Conservation (phyloP, 2,888 invertebrate genomes). For the Rhodophaea formosa region DNA sequence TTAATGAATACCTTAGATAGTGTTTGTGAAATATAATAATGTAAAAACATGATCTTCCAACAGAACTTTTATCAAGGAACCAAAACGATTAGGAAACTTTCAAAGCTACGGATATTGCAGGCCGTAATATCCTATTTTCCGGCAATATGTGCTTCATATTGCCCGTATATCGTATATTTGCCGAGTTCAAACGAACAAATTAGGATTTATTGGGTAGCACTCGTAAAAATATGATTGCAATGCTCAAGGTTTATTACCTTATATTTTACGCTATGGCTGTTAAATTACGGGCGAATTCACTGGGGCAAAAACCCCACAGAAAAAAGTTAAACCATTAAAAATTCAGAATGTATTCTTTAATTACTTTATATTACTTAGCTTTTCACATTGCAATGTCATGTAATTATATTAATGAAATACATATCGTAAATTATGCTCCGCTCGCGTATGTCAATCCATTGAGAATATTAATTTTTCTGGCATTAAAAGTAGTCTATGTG, state of each 20-base stretch:
- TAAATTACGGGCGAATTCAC: not conserved
- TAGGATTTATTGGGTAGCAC: not conserved
- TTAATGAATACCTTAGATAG: no score
- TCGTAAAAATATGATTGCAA: constrained; percentile 10
- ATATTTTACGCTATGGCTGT: not conserved
- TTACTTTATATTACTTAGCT: no score
- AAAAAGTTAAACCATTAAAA: not conserved
- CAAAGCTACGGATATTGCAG: not conserved
- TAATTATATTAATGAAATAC: no score
- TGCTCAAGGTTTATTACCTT: constrained; percentile 1
- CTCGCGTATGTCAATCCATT: no score
- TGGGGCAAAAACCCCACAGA: not conserved
- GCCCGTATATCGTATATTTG: not conserved
- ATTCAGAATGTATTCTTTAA: no score
- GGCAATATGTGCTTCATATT: not conserved
- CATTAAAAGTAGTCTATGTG: no score
- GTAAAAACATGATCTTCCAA: no score
- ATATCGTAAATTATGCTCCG: no score
- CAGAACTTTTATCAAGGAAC: not conserved
- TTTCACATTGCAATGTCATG: no score
- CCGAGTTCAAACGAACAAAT: not conserved
- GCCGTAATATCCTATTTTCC: not conserved
- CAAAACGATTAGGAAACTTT: not conserved
- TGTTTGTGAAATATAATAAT: no score
- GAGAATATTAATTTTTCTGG: no score